These are phyloP conservation scores for Pasiphila rectangulata DNA, from an alignment of 2,888 invertebrate species.

Conservation along the genomic window DNA sequence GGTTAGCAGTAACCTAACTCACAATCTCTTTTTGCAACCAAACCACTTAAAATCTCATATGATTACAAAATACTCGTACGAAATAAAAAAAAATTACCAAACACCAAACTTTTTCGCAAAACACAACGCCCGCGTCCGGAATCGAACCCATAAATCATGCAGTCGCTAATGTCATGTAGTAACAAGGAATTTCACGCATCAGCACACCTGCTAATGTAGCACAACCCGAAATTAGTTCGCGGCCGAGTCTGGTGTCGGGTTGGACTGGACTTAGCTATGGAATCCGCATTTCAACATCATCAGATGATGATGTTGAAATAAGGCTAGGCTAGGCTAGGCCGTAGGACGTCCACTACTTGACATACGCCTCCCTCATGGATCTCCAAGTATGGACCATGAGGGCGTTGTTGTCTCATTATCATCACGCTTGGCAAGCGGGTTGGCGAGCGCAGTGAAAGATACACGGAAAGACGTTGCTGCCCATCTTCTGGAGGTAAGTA, in stretches of 20 bases:
- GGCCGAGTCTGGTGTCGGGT: conserved; percentile 21
- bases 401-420: too few relatives aligned
- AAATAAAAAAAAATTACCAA: conserved; percentile 1
- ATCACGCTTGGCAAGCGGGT: too few relatives aligned
- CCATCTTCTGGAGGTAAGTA: too few relatives aligned
- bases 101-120: conserved; percentile 15
- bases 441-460: too few relatives aligned
- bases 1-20: too few relatives aligned
- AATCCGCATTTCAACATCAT: not conserved
- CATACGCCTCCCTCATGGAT: too few relatives aligned
- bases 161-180: conserved; percentile 56
- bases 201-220: conserved; percentile 50
- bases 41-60: not conserved
- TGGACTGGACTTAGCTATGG: not conserved
- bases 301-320: too few relatives aligned
- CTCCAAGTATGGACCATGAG: too few relatives aligned
- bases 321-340: too few relatives aligned
- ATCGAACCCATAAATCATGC: conserved; percentile 54
- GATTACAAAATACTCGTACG: conserved; percentile 2
- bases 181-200: conserved; percentile 67
- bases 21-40: not conserved
- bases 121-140: conserved; percentile 15
- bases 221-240: conserved; percentile 43
- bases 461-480: too few relatives aligned
- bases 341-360: too few relatives aligned